These are phyloP conservation scores for Hyposoter didymator DNA, from an alignment of 2,888 invertebrate genomes.

Conservation along the genomic window DNA sequence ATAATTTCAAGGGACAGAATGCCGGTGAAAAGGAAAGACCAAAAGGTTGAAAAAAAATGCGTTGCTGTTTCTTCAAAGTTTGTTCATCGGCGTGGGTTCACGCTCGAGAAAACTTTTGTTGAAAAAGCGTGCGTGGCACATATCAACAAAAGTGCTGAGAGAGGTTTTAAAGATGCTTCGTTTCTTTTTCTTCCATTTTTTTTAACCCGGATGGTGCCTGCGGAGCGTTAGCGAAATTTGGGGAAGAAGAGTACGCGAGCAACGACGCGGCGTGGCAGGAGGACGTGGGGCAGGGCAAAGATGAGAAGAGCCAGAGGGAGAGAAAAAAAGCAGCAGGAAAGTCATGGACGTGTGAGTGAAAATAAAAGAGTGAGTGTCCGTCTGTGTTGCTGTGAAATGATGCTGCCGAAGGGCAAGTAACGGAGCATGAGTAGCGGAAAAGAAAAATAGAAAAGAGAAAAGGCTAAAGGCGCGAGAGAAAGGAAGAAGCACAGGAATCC, in stretches of 20 bases:
- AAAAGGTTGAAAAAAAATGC: not conserved
- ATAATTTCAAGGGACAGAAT: not conserved
- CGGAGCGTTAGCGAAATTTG: constrained; percentile 48
- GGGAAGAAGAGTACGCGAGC: constrained; percentile 45
- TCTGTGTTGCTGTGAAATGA: not conserved
- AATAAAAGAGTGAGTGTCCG: constrained; percentile 1
- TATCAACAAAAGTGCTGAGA: constrained; percentile 26
- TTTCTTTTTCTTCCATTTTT: constrained; percentile 4
- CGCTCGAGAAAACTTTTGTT: not conserved
- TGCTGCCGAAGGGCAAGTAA: constrained; percentile 30
- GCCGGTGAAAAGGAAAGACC: not conserved
- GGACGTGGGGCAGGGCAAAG: not conserved
- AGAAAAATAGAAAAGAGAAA: constrained; percentile 37
- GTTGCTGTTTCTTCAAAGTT: not conserved
- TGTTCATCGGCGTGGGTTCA: not conserved
- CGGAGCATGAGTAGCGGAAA: constrained; percentile 36
- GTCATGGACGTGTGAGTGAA: constrained; percentile 10
- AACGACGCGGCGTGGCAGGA: not conserved
- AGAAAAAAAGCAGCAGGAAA: constrained; percentile 16
- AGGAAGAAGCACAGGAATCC: constrained; percentile 23
- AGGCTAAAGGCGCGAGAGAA: not conserved
- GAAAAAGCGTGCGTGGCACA: constrained; percentile 19
- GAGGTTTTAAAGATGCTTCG: constrained; percentile 7
- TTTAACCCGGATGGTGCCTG: constrained; percentile 20
- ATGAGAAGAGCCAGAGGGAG: not conserved